phyloP scores from a whole-genome alignment of 2,888 invertebrate genomes.

The Leucophora obtusa region DNA sequence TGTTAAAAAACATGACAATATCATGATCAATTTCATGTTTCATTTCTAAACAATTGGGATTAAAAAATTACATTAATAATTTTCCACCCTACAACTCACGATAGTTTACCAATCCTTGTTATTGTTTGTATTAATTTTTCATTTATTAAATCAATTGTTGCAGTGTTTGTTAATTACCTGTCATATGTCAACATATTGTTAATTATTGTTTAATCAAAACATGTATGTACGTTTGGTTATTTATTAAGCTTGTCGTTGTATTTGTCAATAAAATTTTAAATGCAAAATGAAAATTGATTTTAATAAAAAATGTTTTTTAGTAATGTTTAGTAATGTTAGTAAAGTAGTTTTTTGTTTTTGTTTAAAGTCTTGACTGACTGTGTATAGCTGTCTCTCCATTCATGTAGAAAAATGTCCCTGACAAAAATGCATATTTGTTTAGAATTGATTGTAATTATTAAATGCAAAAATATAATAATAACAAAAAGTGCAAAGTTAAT shows the following conservation, averaged over 20 bases:
- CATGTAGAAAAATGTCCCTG: conserved; percentile 59
- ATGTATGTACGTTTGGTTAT: conserved; percentile 25
- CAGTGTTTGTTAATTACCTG: conserved; percentile 58
- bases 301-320: too few species aligned
- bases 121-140: not conserved
- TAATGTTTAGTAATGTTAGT: too few species aligned
- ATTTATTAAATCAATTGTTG: not conserved
- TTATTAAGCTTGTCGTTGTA: conserved; percentile 8
- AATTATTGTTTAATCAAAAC: conserved; percentile 61
- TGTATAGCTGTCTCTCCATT: not conserved
- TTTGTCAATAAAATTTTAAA: conserved; percentile 45
- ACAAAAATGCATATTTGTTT: conserved; percentile 63
- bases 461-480: conserved; percentile 13
- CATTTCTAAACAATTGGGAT: not conserved
- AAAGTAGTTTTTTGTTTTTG: not conserved
- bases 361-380: not conserved
- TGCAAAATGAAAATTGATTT: too few species aligned
- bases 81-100: not conserved
- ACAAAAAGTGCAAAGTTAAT: conserved; percentile 25
- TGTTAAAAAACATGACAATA: not conserved
- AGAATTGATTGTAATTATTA: conserved; percentile 53
- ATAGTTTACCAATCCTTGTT: not conserved
- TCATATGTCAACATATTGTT: conserved; percentile 57
- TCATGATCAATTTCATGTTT: not conserved
- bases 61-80: not conserved